Percentiles rank a stretch among this genome's conserved stretches.
These are phyloP conservation scores for Lepidurus arcticus DNA, from an alignment of 1,140 invertebrate species.

Conservation along the genomic window DNA sequence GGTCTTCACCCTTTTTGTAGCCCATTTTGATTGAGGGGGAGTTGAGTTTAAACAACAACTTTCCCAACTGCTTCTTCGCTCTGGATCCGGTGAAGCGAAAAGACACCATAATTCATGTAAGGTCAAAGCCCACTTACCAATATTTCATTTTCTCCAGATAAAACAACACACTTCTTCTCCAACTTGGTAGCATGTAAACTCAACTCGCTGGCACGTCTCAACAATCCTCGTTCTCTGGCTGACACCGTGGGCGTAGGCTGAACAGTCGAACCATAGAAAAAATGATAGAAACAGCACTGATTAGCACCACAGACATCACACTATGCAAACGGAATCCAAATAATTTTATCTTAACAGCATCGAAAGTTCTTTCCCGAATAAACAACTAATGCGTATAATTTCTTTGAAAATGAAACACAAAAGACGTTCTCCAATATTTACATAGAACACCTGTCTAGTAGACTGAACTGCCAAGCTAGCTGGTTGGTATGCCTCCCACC, in stretches of 20 bases:
- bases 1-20: neutral
- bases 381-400: neutral
- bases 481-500: conserved; percentile 5
- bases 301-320: neutral
- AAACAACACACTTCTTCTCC: conserved; percentile 25
- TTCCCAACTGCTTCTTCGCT: neutral
- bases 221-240: conserved; percentile 33
- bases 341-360: too few species aligned
- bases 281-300: neutral
- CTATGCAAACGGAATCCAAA: neutral
- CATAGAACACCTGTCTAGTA: neutral
- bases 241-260: conserved; percentile 30
- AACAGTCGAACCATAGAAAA: neutral
- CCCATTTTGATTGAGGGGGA: neutral
- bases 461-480: neutral
- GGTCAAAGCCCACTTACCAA: conserved; percentile 25
- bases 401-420: neutral
- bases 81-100: neutral
- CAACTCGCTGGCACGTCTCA: conserved; percentile 30
- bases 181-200: conserved; percentile 30
- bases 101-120: neutral
- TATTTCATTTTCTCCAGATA: conserved; percentile 32
- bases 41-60: neutral
- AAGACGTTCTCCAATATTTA: neutral
- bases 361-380: neutral